Evolutionary conservation across 2,888 invertebrate genomes (phyloP), one percentile per base, ranked within the genome.

Genomic region (Altica lythri): DNA sequence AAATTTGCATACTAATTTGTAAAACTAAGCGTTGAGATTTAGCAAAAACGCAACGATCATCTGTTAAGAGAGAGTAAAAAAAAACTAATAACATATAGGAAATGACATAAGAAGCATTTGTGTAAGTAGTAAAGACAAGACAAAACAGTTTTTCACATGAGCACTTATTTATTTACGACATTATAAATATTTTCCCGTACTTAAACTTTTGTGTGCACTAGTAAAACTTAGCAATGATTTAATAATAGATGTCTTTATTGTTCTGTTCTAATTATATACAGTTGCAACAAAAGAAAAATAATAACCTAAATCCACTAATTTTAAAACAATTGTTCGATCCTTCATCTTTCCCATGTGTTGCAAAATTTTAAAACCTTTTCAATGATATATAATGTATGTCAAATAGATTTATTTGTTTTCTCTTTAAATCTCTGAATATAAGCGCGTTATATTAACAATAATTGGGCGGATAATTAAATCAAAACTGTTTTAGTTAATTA

Each of bases 221-320:
- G n/a, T n/a, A n/a, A n/a, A n/a, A n/a, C n/a, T n/a, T n/a, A n/a
- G n/a, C n/a, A n/a, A n/a, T n/a, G n/a, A n/a, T n/a, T n/a, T n/a
- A n/a, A n/a, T n/a, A n/a, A n/a, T n/a, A n/a, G n/a, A 30, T 8
- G 30, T 30, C 13, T 10, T 30, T 30, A 30, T 30, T 30, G 30
- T 30, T 30, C 30, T 12, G 10, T 12, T 30, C 30, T 30, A 30
- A 30, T 30, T 30, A 30, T 6, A 3, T 29, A n/a, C n/a, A 13
- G 13, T 30, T 30, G 30, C 30, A 30, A 30, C 30, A 30, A 30
- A n/a, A n/a, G n/a, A n/a, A n/a, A 30, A 30, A 30, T 48, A 43
- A 27, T 62, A 65, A 62, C 64, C 64, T 59, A 57, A 64, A 66
- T 64, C 58, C 59, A 38, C 59, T 61, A 59, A 64, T 66, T 66